phyloP scores from a whole-genome alignment of 2,888 invertebrate genomes.

The Saturnia pavonia region DNA sequence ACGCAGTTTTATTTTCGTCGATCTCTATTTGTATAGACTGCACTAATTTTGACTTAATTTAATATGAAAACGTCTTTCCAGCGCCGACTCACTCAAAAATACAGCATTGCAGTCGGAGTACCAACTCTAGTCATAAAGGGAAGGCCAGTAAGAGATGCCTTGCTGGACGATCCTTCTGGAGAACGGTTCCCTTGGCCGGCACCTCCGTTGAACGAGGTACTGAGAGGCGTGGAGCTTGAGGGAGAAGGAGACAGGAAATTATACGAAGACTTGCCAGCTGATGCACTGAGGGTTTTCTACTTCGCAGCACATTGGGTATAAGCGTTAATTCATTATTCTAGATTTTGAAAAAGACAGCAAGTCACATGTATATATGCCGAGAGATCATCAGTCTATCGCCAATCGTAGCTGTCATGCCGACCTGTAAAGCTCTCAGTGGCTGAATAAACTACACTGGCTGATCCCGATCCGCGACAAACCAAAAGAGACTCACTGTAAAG shows the following conservation, averaged over 20 bases:
- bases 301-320: slow-evolving; percentile 95
- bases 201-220: slow-evolving; percentile 83
- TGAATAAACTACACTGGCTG: no score
- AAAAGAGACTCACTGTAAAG: no score
- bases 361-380: no score
- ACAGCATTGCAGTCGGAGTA: slow-evolving; percentile 88
- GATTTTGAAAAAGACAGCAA: neutral
- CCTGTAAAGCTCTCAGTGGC: no score
- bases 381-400: no score
- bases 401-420: no score
- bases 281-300: slow-evolving; percentile 87
- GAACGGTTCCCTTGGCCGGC: slow-evolving; percentile 91
- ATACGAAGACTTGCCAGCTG: slow-evolving; percentile 83
- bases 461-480: no score
- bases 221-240: slow-evolving; percentile 75
- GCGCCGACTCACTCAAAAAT: slow-evolving; percentile 89
- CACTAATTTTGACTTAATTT: neutral
- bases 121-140: slow-evolving; percentile 89
- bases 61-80: slow-evolving; percentile 53
- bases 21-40: no score
- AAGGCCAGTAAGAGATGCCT: slow-evolving; percentile 83
- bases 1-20: no score
- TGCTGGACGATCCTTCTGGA: slow-evolving; percentile 85
- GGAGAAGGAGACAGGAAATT: slow-evolving; percentile 59
- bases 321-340: slow-evolving; percentile 21